A percentile compares a stretch with the other conserved stretches of the same genome.
These are phyloP conservation scores for Tetramorium bicarinatum DNA, from an alignment of 2,888 invertebrate species.

Conservation along the genomic window DNA sequence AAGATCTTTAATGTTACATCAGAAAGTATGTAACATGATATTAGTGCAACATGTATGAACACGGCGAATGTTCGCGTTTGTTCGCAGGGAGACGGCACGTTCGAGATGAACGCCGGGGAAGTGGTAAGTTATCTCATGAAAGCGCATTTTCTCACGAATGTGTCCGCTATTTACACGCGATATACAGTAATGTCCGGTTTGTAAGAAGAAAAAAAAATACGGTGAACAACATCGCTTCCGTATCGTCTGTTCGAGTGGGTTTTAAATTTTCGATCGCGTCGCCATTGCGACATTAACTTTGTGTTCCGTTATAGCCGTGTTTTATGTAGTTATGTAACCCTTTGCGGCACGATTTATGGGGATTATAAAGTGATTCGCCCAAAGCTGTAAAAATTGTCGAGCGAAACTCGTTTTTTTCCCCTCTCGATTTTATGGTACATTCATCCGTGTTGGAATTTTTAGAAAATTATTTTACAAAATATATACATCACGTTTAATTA, in stretches of 20 bases:
- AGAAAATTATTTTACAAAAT: background rate
- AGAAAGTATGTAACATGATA: conserved; percentile 23
- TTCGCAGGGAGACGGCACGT: conserved; percentile 92
- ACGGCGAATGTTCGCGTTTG: conserved; percentile 36
- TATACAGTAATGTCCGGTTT: background rate
- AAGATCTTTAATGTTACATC: conserved; percentile 1
- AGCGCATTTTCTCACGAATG: background rate
- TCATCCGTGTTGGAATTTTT: background rate
- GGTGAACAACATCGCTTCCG: background rate
- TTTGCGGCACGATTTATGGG: conserved; percentile 35
- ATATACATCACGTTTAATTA: background rate
- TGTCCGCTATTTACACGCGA: background rate
- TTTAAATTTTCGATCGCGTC: conserved; percentile 23
- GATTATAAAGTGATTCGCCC: conserved; percentile 37
- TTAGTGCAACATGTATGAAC: conserved; percentile 21
- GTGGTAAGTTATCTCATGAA: conserved; percentile 88
- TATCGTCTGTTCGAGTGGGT: conserved; percentile 13
- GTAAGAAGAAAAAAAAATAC: conserved; percentile 3
- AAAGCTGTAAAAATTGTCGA: conserved; percentile 35
- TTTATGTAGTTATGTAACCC: conserved; percentile 35
- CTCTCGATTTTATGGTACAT: conserved; percentile 18
- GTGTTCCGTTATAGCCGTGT: conserved; percentile 5
- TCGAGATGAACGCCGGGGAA: conserved; percentile 92
- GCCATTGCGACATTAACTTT: conserved; percentile 29
- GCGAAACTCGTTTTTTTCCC: conserved; percentile 3